Base-by-base conservation (phyloP, 2,113 vertebrate genomes). In the Regulus satrapa region DNA sequence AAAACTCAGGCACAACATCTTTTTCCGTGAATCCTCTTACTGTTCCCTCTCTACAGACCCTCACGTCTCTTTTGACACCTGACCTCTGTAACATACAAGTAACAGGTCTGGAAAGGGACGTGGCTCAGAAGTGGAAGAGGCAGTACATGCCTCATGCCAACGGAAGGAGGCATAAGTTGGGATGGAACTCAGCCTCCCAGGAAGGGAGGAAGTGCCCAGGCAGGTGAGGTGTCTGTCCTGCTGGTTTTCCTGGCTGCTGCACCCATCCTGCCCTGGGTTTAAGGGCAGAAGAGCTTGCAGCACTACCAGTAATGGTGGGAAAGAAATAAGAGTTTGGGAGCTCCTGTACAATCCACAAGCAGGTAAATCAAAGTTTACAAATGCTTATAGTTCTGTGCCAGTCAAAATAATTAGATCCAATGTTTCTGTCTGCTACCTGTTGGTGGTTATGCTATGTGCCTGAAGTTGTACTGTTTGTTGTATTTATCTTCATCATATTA, bases 141-240 rank as follows among this genome's bases (percentile, higher is more conserved):
- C 24, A 64, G 46, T 9, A 58, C 6, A 1, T 28, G 36, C 54
- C 45, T 71, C 32, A 10, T 45, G 38, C 28, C 24, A 24, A 7
- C 0, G 6, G n/a, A 82, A 78, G 18, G 31, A 79, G 48, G 36
- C n/a, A 34, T 0, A 10, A 20, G 34, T 26, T 75, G 43, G 24
- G 34, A 10, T 6, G 82, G 64, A 92, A 40, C 14, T 46, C n/a
- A 46, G 3, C 32, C 16, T 55, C 19, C 8, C 34, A 31, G 48
- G 29, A 66, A 11, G 1, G 72, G 17, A 38, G 31, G 24, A 63
- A 59, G 36, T 32, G 15, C 15, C 34, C 38, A 38, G 41, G 36
- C 1, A 0, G 11, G 18, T 66, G 46, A 79, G 14, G 20, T 48
- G 23, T 46, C 17, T 0, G 0, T 49, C 38, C 67, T 71, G 38